phyloP scores from a whole-genome alignment of 2,888 invertebrate species.

The Steinernema scapterisci region DNA sequence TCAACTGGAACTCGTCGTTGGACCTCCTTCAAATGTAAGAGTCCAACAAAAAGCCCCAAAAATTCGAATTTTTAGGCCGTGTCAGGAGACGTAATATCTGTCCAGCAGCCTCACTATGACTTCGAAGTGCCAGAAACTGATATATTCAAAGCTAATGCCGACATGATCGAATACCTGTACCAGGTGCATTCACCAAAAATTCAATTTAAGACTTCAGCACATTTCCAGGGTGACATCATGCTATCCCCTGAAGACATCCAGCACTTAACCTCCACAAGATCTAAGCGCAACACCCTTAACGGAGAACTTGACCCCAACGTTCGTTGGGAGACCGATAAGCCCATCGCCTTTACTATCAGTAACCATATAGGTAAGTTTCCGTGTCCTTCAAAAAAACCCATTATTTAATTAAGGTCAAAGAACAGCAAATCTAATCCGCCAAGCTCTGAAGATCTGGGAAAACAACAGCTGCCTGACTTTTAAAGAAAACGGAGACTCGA shows the following conservation, averaged over 20 bases:
- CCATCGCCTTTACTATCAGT: background rate
- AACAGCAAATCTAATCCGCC: constrained; percentile 28
- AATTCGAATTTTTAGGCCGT: background rate
- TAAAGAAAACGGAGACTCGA: constrained; percentile 45
- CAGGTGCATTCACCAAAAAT: too few relatives aligned
- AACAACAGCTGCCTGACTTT: constrained; percentile 61
- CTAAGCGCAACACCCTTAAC: background rate
- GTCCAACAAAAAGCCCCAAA: background rate
- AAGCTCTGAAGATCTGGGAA: constrained; percentile 58
- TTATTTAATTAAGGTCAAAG: background rate
- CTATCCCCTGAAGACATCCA: constrained; percentile 7
- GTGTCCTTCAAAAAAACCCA: background rate
- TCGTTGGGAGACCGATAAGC: constrained; percentile 8
- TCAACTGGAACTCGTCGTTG: background rate
- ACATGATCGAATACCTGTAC: constrained; percentile 20
- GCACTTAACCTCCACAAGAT: background rate
- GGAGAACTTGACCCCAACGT: constrained; percentile 4
- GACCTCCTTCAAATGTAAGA: too few relatives aligned
- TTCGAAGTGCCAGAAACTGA: background rate
- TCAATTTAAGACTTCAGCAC: too few relatives aligned
- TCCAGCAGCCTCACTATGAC: background rate
- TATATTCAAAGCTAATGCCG: background rate
- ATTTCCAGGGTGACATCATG: constrained; percentile 9
- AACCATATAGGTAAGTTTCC: background rate
- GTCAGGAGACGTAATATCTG: background rate